Conservation (phyloP, 2,888 invertebrate species). For the Scaptodrosophila latifasciaeformis region DNA sequence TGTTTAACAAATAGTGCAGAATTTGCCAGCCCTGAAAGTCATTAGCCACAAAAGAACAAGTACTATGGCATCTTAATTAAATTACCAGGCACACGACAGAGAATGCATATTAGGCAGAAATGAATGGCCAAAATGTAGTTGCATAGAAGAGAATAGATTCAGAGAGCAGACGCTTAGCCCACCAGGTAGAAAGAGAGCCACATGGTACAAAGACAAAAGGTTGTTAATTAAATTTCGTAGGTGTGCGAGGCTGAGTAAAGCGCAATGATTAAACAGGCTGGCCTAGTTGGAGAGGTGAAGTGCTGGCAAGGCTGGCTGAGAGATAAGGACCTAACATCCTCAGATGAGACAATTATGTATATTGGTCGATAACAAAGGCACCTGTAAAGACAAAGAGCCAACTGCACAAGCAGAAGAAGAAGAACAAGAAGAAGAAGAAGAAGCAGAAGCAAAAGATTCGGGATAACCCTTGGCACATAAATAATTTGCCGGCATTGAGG, state of each 20-base stretch:
- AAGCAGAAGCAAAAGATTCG: not conserved
- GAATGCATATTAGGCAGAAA: constrained; percentile 1
- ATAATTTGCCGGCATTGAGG: not conserved
- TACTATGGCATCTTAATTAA: constrained; percentile 32
- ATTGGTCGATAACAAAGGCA: too few species aligned
- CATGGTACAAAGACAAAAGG: not conserved
- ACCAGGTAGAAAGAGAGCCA: too few species aligned
- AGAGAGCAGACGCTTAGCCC: too few species aligned
- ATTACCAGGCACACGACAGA: constrained; percentile 12
- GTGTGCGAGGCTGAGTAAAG: not conserved
- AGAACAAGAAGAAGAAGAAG: too few species aligned
- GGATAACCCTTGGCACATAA: not conserved
- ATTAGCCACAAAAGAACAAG: constrained; percentile 32
- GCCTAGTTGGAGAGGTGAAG: too few species aligned
- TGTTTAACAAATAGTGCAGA: too few species aligned
- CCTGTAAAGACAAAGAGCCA: too few species aligned
- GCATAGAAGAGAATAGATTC: too few species aligned
- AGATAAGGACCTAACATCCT: too few species aligned
- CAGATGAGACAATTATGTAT: not conserved
- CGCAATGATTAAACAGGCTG: not conserved
- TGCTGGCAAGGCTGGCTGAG: not conserved
- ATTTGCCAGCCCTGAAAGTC: constrained; percentile 11
- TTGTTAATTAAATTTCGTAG: constrained; percentile 1
- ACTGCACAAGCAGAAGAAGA: too few species aligned
- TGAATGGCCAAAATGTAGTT: not conserved